Percentiles rank a stretch among this genome's conserved stretches.
Conservation (phyloP, 2,113 vertebrate species). For the Potamarius usumacintae region DNA sequence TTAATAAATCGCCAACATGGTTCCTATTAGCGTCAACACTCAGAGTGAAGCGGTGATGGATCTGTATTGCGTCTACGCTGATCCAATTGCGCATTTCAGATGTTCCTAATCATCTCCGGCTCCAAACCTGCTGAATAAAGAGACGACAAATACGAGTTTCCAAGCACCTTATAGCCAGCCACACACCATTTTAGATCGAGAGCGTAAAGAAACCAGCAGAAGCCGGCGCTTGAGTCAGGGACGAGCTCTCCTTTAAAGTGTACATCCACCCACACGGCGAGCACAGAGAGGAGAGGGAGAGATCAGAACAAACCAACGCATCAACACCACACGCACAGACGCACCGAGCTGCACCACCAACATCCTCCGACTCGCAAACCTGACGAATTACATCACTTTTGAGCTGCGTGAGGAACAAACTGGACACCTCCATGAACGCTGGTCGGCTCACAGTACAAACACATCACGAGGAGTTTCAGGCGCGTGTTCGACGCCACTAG, state of each 20-base stretch:
- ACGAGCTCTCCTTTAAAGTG: constrained; percentile 31
- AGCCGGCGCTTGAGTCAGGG: constrained; percentile 31
- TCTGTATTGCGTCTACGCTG: too few species aligned
- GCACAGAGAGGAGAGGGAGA: constrained; percentile 35
- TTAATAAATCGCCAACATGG: background rate
- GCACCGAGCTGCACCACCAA: background rate
- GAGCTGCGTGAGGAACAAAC: background rate
- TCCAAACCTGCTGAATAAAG: too few species aligned
- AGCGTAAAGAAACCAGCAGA: background rate
- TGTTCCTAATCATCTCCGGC: too few species aligned
- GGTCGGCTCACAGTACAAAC: too few species aligned
- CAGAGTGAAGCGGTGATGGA: too few species aligned
- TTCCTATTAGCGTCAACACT: background rate
- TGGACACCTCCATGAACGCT: background rate
- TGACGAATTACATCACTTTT: background rate
- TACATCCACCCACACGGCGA: constrained; percentile 40
- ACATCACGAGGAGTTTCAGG: too few species aligned
- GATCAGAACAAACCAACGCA: constrained; percentile 48
- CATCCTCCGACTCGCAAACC: background rate
- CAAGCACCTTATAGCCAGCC: background rate
- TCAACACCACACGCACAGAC: constrained; percentile 26
- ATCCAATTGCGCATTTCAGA: too few species aligned
- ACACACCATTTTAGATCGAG: background rate
- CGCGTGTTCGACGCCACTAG: too few species aligned
- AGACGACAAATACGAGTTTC: background rate